A percentile compares a stretch with the other conserved stretches of the same genome.
Conservation (phyloP, 2,113 vertebrate genomes). For the Bufo gargarizans region DNA sequence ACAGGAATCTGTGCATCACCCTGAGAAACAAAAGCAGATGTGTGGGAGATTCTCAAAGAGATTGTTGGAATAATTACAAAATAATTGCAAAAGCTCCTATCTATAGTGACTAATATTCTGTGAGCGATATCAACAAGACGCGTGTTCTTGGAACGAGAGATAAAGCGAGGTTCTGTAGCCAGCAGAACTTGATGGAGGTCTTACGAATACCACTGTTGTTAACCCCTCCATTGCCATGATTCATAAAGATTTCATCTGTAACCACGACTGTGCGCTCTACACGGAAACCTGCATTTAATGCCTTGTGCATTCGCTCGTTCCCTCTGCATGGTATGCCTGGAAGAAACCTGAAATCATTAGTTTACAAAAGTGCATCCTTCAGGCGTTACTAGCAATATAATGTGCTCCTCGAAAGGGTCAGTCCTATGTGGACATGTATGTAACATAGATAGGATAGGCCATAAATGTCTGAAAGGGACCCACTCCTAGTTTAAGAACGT, state of each 20-base stretch:
- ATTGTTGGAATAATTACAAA: neutral
- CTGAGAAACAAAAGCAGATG: conserved; percentile 53
- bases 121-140: neutral
- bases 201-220: neutral
- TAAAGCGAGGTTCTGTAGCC: neutral
- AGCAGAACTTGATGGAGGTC: neutral
- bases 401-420: too few species aligned
- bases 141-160: neutral
- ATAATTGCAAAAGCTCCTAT: conserved; percentile 1
- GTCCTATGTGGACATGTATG: too few species aligned
- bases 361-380: neutral
- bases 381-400: too few species aligned
- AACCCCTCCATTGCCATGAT: neutral
- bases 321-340: neutral
- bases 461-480: too few species aligned
- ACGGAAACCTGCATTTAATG: neutral
- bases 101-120: neutral
- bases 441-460: too few species aligned
- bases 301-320: neutral
- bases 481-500: too few species aligned
- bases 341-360: neutral
- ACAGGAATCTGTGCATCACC: conserved; percentile 80
- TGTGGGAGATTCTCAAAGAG: neutral
- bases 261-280: neutral
- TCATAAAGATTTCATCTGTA: neutral